Conservation (phyloP, 2,797 vertebrate genomes). For the Pterois miles region DNA sequence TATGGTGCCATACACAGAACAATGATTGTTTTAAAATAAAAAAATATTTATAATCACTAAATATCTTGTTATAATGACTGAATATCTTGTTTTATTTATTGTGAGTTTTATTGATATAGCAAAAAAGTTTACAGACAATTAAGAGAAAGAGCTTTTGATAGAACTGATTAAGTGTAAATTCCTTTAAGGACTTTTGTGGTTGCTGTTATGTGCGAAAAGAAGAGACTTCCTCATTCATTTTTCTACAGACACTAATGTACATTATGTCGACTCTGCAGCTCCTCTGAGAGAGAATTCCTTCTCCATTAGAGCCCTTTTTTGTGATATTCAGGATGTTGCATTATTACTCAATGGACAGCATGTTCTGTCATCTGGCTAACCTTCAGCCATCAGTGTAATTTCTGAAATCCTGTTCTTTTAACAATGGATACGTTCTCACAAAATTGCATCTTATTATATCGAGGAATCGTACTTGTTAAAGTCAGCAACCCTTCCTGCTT, state of each 20-base stretch:
- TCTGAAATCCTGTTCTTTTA: slow-evolving; percentile 22
- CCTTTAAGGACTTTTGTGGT: neutral
- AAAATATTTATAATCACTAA: neutral
- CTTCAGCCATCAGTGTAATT: slow-evolving; percentile 23
- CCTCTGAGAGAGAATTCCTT: neutral
- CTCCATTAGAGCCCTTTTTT: slow-evolving; percentile 1
- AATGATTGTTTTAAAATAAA: neutral
- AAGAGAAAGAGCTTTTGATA: neutral
- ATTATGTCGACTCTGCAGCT: neutral
- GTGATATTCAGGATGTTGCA: slow-evolving; percentile 22
- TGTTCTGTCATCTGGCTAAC: slow-evolving; percentile 23
- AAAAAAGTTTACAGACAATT: neutral
- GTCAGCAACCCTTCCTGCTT: slow-evolving; percentile 1
- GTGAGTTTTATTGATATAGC: neutral
- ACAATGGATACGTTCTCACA: slow-evolving; percentile 1
- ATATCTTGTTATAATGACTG: neutral
- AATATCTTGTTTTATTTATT: neutral
- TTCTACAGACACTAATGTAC: neutral
- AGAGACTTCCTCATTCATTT: neutral
- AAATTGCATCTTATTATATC: slow-evolving; percentile 17
- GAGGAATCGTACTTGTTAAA: slow-evolving; percentile 22
- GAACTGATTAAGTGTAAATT: slow-evolving; percentile 4
- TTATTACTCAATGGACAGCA: slow-evolving; percentile 11
- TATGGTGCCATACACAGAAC: neutral
- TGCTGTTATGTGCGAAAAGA: neutral